phyloP scores from a whole-genome alignment of 2,797 vertebrate genomes.

The Natrix natrix region DNA sequence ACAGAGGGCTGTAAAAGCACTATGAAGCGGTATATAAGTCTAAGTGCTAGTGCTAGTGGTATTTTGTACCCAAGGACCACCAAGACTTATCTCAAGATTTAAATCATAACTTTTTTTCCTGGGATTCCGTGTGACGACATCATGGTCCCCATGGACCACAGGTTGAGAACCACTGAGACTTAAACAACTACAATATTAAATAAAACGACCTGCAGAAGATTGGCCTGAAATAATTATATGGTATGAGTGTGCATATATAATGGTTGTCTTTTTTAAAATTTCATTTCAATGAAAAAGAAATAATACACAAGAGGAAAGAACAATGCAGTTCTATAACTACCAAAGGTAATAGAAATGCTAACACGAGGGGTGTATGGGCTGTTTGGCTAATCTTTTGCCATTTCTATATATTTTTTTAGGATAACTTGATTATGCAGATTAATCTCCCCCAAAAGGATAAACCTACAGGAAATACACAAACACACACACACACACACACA shows the following conservation, averaged over 20 bases:
- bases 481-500: not conserved
- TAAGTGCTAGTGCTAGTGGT: too few relatives aligned
- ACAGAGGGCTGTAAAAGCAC: too few relatives aligned
- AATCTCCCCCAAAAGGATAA: not conserved
- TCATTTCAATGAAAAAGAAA: not conserved
- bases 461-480: not conserved
- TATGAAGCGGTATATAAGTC: too few relatives aligned
- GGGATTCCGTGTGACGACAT: not conserved
- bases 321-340: not conserved
- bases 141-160: not conserved
- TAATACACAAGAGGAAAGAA: not conserved
- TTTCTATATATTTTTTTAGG: not conserved
- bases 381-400: not conserved
- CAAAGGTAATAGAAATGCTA: not conserved
- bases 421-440: not conserved
- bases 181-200: not conserved
- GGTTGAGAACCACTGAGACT: not conserved
- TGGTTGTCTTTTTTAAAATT: not conserved
- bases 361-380: not conserved
- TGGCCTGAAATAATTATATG: slow-evolving; percentile 7
- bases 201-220: slow-evolving; percentile 33
- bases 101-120: not conserved
- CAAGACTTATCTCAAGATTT: not conserved
- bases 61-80: not conserved
- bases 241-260: not conserved